phyloP scores from a whole-genome alignment of 2,113 vertebrate genomes.

The Aldabrachelys gigantea region DNA sequence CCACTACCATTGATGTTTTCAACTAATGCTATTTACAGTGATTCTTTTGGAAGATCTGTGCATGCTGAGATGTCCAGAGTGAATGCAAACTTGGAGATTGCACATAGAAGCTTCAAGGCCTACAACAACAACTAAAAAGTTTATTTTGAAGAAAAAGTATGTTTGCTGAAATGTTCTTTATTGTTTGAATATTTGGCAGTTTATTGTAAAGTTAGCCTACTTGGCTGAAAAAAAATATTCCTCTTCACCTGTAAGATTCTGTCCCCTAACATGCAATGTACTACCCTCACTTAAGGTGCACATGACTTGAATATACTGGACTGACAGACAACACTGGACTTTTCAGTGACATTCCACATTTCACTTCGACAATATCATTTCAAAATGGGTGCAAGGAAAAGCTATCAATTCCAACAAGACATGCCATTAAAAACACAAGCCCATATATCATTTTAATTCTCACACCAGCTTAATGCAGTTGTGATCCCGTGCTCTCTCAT shows the following conservation, averaged over 20 bases:
- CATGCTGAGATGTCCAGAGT: background rate
- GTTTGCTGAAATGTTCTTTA: background rate
- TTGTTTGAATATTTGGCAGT: background rate
- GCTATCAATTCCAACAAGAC: background rate
- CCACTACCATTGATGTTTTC: background rate
- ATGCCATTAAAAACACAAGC: background rate
- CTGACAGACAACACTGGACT: background rate
- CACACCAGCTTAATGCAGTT: background rate
- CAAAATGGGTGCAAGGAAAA: background rate
- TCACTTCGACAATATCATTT: background rate
- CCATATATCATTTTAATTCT: background rate
- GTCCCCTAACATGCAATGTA: background rate
- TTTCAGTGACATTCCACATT: background rate
- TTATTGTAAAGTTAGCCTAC: background rate
- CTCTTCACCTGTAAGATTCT: background rate
- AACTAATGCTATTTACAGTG: background rate
- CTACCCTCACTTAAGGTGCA: background rate
- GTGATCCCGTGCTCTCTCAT: background rate
- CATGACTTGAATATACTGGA: background rate
- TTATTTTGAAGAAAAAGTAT: background rate
- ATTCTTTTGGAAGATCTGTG: background rate
- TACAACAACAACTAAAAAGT: background rate
- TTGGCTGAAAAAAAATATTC: background rate
- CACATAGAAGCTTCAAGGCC: background rate
- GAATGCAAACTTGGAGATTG: background rate